These are phyloP conservation scores for Trichosurus vulpecula DNA, from an alignment of 2,797 vertebrate species.

Conservation along the genomic window DNA sequence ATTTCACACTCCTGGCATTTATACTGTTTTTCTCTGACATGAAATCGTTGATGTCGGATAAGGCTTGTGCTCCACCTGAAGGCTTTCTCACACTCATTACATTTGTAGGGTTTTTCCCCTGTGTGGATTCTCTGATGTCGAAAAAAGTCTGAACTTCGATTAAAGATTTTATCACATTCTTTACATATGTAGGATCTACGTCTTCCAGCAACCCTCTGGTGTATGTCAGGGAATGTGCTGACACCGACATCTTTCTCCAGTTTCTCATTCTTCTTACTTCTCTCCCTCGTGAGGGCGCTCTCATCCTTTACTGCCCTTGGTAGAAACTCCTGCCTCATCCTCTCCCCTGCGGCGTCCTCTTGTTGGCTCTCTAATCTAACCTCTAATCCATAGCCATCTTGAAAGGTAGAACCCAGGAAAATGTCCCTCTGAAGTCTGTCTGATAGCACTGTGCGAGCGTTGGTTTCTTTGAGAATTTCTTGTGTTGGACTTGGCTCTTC, in stretches of 20 bases:
- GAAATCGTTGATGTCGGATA: slow-evolving; percentile 65
- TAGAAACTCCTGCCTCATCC: slow-evolving; percentile 22
- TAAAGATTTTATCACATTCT: slow-evolving; percentile 87
- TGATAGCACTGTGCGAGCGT: slow-evolving; percentile 15
- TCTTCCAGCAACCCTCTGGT: slow-evolving; percentile 86
- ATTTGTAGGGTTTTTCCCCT: slow-evolving; percentile 81
- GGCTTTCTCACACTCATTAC: slow-evolving; percentile 68
- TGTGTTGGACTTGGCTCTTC: slow-evolving; percentile 54
- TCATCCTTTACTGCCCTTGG: slow-evolving; percentile 52
- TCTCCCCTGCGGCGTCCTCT: background rate
- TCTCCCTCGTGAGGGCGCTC: slow-evolving; percentile 29
- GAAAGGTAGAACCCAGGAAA: slow-evolving; percentile 16
- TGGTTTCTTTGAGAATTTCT: slow-evolving; percentile 23
- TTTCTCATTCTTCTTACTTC: slow-evolving; percentile 12
- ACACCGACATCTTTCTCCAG: background rate
- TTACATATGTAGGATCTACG: slow-evolving; percentile 85
- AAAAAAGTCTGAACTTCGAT: slow-evolving; percentile 89
- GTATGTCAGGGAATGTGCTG: slow-evolving; percentile 43
- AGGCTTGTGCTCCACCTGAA: slow-evolving; percentile 64
- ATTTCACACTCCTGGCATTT: slow-evolving; percentile 68
- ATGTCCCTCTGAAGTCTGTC: background rate
- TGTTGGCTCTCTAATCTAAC: slow-evolving; percentile 12
- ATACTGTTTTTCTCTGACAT: slow-evolving; percentile 56
- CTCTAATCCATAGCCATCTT: slow-evolving; percentile 28
- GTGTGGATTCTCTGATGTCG: slow-evolving; percentile 90